Conservation (phyloP, 2,113 vertebrate species). For the Tor tambroides region DNA sequence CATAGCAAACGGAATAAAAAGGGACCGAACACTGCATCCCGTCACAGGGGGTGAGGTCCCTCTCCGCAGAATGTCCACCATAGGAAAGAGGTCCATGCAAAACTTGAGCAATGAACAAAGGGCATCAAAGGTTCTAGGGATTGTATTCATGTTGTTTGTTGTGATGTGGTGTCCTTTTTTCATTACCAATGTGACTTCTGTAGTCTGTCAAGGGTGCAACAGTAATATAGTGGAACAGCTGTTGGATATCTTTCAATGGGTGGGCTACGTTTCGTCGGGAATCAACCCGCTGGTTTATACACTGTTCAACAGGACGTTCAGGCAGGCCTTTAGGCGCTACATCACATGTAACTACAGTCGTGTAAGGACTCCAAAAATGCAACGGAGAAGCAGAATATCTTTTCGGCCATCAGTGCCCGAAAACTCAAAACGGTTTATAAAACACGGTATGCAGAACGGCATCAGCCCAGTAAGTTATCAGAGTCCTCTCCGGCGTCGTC, state of each 20-base stretch:
- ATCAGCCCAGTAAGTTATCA: constrained; percentile 85
- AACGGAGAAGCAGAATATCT: constrained; percentile 80
- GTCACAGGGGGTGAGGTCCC: constrained; percentile 66
- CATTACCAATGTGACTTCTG: constrained; percentile 93
- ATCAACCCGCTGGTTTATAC: constrained; percentile 98
- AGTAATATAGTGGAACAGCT: constrained; percentile 79
- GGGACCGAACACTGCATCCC: constrained; percentile 65
- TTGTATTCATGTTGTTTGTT: constrained; percentile 94
- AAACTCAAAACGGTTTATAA: constrained; percentile 90
- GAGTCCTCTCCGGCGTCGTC: constrained; percentile 80
- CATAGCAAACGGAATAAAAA: constrained; percentile 76
- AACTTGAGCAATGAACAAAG: constrained; percentile 94
- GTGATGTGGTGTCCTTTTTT: constrained; percentile 99
- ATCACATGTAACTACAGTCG: constrained; percentile 90
- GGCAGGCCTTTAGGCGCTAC: constrained; percentile 90
- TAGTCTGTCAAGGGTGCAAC: constrained; percentile 86
- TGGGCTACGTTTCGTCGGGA: constrained; percentile 95
- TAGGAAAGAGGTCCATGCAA: constrained; percentile 93
- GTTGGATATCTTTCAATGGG: constrained; percentile 97
- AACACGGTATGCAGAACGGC: constrained; percentile 85
- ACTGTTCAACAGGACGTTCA: constrained; percentile 96
- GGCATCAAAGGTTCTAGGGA: constrained; percentile 95
- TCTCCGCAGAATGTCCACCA: constrained; percentile 80
- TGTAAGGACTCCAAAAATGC: constrained; percentile 66
- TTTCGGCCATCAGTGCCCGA: constrained; percentile 84